Base-by-base conservation (phyloP, 2,888 invertebrate species). In the Apoda limacodes region DNA sequence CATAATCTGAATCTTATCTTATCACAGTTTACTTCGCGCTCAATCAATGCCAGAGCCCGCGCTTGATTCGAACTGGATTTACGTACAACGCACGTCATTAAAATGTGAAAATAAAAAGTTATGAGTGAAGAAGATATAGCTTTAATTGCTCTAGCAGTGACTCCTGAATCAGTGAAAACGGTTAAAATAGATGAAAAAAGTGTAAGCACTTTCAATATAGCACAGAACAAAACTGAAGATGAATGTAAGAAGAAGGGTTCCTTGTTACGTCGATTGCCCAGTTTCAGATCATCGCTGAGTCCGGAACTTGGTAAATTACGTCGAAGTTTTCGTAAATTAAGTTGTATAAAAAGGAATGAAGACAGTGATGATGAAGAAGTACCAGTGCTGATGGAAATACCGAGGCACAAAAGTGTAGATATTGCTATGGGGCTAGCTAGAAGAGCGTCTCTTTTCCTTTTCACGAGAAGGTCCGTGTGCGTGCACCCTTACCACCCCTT, bases 401-500 rank as follows among this genome's bases (percentile, higher is more conserved):
- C 67, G 7, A 56, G 74, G 30, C 75, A 69, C 35, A 75, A 56
- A 39, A 80, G 80, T 36, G 63, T 78, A 25, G 80, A 80, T 33
- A 78, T 78, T 5, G 60, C 67, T 1, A 70, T 74, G 4, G 74
- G 74, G 2, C 40, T 76, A 5, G 71, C 74, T n/a, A 50, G 80
- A 12, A 55, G 67, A 32, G 55, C 75, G 30, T 80, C 80, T 1
- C 54, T 71, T 17, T 76, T 80, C 30, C 46, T 80, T 12, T 80
- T 80, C 32, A 75, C 74, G 3, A 71, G 54, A 36, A 59, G 61
- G 37, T 65, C 74, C 2, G 69, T 72, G 17, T 71, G 71, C 35
- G 55, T 67, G 17, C 80, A 80, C 42, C 80, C 80, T 0, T 80
- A 75, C 39, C 80, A 80, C 35, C 80, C 80, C 2, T 80, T 57